Evolutionary conservation across 2,113 vertebrate genomes (phyloP).

Genomic region (Dipodomys ordii): DNA sequence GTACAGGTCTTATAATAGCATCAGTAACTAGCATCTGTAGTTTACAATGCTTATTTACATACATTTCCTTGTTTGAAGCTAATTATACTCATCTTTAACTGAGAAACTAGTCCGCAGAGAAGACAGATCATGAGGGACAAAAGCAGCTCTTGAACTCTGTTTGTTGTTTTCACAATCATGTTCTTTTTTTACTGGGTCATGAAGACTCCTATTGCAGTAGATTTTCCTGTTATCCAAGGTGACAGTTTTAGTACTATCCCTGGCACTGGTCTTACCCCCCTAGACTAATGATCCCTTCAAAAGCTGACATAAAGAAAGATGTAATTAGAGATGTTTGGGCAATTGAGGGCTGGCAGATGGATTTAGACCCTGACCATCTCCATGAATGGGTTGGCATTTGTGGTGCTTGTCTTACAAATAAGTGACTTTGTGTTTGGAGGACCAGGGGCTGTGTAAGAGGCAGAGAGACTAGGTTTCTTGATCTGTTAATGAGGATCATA

Average conservation of each 20-base stretch:
- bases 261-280: not conserved
- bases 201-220: not conserved
- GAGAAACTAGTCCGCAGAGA: not conserved
- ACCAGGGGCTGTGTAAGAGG: not conserved
- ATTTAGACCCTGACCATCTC: not conserved
- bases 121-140: not conserved
- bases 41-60: not conserved
- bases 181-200: not conserved
- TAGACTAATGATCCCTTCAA: not conserved
- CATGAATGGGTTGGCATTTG: not conserved
- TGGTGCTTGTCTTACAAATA: not conserved
- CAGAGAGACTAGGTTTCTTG: not conserved
- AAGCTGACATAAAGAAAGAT: not conserved
- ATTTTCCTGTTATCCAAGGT: not conserved
- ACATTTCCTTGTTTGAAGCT: not conserved
- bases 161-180: not conserved
- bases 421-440: not conserved
- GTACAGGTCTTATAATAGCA: not conserved
- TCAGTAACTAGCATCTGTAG: not conserved
- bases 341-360: not conserved
- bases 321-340: not conserved
- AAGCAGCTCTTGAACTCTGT: not conserved
- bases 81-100: not conserved
- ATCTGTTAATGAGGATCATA: not conserved
- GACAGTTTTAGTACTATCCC: not conserved